Evolutionary conservation across 1,140 invertebrate genomes (phyloP), one percentile per base, ranked within the genome.

Genomic region (Leptopilina clavipes): DNA sequence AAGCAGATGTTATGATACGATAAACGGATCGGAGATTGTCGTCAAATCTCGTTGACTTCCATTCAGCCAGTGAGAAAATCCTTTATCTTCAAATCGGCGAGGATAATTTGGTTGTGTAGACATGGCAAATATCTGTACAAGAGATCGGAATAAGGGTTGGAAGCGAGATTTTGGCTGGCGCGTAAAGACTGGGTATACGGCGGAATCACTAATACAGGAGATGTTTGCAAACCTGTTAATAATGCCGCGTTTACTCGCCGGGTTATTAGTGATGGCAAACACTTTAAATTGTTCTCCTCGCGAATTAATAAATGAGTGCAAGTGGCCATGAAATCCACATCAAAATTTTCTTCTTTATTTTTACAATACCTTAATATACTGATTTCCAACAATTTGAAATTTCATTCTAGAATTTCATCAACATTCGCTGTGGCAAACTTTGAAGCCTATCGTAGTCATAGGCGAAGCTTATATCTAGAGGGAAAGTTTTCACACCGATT

Each of bases 211-310:
- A 87, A 88, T 88, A 87, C 84, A 84, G 82, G 71, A 84, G 84
- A 85, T 88, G 87, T 88, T 88, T 89, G 86, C 86, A 70, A 83
- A 87, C 86, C 87, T 88, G 86, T 89, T 88, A 89, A 88, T 89
- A 88, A 88, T 88, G 86, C 84, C 81, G 77, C 79, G 87, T 89
- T 89, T 88, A 80, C 84, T 84, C 83, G 83, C 81, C 83, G 81
- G 84, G 85, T 89, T 89, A 89, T 89, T 88, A 89, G 84, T 82
- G 84, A 86, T 83, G 84, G 87, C 87, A 87, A 88, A 87, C 87
- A 86, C 82, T 83, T 83, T 86, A 85, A 88, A 89, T 87, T 86
- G 84, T 88, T 85, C 84, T 79, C 74, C 81, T 73, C 83, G 81
- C 82, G 82, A 82, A 85, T 84, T 86, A 85, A 77, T n/a, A n/a